Evolutionary conservation across 2,113 vertebrate species (phyloP), one percentile per base, ranked within the genome.

Genomic region (Hypanus sabinus): DNA sequence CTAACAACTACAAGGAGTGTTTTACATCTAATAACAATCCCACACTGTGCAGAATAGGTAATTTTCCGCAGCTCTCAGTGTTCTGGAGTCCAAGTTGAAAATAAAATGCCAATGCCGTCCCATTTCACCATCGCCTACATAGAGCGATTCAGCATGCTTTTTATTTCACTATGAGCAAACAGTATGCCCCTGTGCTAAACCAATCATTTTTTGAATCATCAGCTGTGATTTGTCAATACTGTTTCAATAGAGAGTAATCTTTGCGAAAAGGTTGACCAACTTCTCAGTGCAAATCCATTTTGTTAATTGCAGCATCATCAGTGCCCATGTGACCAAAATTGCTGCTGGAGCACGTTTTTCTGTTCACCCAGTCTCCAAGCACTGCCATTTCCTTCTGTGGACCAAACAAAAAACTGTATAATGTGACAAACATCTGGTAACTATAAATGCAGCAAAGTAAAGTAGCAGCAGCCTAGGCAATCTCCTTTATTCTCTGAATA

Each of bases 401-500:
- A n/a, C 70, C 90, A 71, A 93, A 93, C 68, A 73, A 93, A 93
- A 22, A 93, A 73, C 91, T 93, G 65, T 70, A 93, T 62, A 93
- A 46, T 55, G 91, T 73, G 70, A 30, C 68, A 93, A 93, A 93
- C 3, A 27, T 93, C 68, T 93, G 68, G 91, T 55, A 75, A 73
- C 71, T 73, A 93, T 73, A 93, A 93, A 93, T 75, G 91, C 68
- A 73, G 68, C 70, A 75, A 93, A 46, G 36, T 38, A 73, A 93
- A 46, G 12, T 60, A 65, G 85, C 60, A 73, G 70, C 91, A 73
- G 38, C 10, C 97, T 97, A 99, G 94, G 98, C 98, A 16, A 98
- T 98, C 96, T 99, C 98, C 96, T 99, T 99, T 97, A 99, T 98
- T 97, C 98, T 98, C 96, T 98, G 97, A 97, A 98, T 98, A 96